phyloP scores from a whole-genome alignment of 2,797 vertebrate genomes.

The Caiman crocodilus region DNA sequence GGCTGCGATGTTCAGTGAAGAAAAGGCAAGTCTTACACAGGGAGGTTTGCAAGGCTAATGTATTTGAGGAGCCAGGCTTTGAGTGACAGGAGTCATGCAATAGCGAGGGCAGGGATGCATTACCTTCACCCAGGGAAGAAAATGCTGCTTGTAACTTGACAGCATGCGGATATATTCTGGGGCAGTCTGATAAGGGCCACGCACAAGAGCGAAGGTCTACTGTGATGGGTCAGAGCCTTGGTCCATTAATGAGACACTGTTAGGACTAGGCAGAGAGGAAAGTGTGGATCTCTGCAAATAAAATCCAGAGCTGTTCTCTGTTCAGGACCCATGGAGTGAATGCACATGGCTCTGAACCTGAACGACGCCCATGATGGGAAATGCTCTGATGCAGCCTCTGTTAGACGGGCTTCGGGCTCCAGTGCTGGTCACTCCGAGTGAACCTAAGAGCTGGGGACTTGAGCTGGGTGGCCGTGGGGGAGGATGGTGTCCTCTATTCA shows the following conservation, averaged over 20 bases:
- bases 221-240: not conserved
- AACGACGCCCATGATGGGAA: not conserved
- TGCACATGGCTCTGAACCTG: not conserved
- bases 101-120: no score
- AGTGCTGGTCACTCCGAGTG: not conserved
- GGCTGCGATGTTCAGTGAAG: not conserved
- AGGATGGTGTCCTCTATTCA: no score
- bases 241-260: not conserved
- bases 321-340: not conserved
- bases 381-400: fast-evolving
- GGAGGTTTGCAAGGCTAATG: fast-evolving
- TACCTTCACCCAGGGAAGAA: not conserved
- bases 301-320: not conserved
- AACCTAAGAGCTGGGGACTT: not conserved
- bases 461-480: not conserved
- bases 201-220: not conserved
- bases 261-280: not conserved
- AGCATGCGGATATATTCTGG: fast-evolving
- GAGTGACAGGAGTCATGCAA: not conserved
- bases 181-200: not conserved
- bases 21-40: not conserved
- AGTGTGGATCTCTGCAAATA: not conserved
- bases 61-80: not conserved
- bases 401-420: not conserved
- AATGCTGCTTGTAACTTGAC: not conserved